A percentile compares a stretch with the other conserved stretches of the same genome.
Conservation (phyloP, 1,140 invertebrate genomes). For the Neodiprion lecontei region DNA sequence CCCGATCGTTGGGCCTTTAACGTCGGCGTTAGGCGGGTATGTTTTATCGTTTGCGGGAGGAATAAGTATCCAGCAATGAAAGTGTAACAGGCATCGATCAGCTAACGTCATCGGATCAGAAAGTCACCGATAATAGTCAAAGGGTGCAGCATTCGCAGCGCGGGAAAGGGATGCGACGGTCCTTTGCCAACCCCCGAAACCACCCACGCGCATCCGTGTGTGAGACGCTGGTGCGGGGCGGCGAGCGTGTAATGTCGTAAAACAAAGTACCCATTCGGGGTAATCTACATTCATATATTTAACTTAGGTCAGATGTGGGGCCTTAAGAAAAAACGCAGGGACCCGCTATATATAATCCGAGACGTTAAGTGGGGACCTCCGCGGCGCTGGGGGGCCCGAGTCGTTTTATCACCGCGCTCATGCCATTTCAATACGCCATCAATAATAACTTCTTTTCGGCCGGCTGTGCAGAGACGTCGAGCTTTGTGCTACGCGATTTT, state of each 20-base stretch:
- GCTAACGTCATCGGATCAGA: no score
- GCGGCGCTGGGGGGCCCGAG: conserved; percentile 46
- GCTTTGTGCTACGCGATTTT: not conserved
- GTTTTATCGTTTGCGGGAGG: not conserved
- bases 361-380: conserved; percentile 61
- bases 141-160: not conserved
- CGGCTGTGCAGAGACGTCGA: not conserved
- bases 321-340: conserved; percentile 43
- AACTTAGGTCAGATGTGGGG: conserved; percentile 31
- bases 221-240: not conserved
- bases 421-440: conserved; percentile 62
- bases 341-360: conserved; percentile 54
- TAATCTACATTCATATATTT: not conserved
- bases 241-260: not conserved
- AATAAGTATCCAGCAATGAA: no score
- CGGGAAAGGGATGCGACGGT: not conserved
- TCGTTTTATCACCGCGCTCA: conserved; percentile 60
- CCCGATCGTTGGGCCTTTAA: not conserved
- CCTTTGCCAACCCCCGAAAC: not conserved
- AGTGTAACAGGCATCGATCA: no score
- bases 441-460: conserved; percentile 53
- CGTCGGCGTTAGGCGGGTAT: not conserved
- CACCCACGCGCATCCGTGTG: not conserved
- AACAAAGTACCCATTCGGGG: conserved; percentile 31
- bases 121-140: no score